Evolutionary conservation across 2,797 vertebrate genomes (phyloP), one percentile per base, ranked within the genome.

Genomic region (Enteromius thamalakanensis): DNA sequence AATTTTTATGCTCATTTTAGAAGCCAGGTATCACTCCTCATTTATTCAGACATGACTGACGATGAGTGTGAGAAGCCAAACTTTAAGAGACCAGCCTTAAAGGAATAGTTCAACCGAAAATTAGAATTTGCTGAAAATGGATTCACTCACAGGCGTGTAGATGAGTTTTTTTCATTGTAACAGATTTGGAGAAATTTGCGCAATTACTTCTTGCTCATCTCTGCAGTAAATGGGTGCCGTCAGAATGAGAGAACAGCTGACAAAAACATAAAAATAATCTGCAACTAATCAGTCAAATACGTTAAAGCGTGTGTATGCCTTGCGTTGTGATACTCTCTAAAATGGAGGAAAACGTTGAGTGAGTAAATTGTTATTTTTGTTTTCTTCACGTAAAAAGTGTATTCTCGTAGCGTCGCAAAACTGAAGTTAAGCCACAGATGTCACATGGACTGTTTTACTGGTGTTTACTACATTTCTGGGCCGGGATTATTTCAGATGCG

Each of bases 1-100:
- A 94, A 94, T 93, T 90, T 93, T 91, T 86, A 82, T 70, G 94
- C 93, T 93, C 93, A 94, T 93, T 92, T 89, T 86, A 90, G 89
- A 90, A 91, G 91, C 85, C 89, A 88, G 88, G 87, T 83, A 90
- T 95, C 93, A 90, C 91, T 92, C 94, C 90, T 92, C 87, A 93
- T 95, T 92, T 91, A 69, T 9, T 71, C 75, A 19, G 47, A 81
- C 26, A 86, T 81, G 84, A 88, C 83, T 85, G 90, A 91, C 83
- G 70, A 87, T 91, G 91, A 89, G 87, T 88, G 86, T 55, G 79
- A 90, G 85, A 88, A 80, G 68, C 84, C 75, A 21, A 49, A 87
- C 83, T 86, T 75, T 55, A 37, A 75, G 49, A 37, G 11, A 37
- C 21, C 2, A 6, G 9, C 1, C 7, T 67, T 67, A 29, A 64